phyloP scores from a whole-genome alignment of 1,140 invertebrate genomes.

The Macrobrachium nipponense region DNA sequence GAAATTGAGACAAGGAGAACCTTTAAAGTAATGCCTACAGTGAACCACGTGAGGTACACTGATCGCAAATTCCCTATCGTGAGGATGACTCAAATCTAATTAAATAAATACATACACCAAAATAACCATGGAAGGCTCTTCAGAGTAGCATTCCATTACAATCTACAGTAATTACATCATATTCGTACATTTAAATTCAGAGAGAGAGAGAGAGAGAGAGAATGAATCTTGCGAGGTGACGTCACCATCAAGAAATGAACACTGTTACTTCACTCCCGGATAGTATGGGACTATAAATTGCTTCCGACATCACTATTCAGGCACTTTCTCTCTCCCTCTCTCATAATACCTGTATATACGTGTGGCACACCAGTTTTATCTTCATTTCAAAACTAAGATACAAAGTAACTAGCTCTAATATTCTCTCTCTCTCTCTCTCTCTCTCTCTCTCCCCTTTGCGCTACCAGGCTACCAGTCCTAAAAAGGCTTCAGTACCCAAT shows the following conservation, averaged over 20 bases:
- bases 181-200: not conserved
- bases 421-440: constrained; percentile 6
- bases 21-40: no score
- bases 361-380: no score
- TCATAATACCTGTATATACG: no score
- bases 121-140: no score
- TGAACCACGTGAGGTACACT: no score
- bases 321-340: not conserved
- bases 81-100: no score
- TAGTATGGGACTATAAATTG: not conserved
- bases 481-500: not conserved
- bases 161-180: not conserved
- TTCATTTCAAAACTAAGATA: no score
- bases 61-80: no score
- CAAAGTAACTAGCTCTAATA: no score
- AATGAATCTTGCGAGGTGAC: not conserved
- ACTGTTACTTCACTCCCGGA: not conserved
- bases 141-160: not conserved
- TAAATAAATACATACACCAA: no score
- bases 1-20: no score
- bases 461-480: not conserved
- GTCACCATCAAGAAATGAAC: not conserved
- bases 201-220: constrained; percentile 7
- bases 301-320: not conserved
- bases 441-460: not conserved